Conservation (phyloP, 2,888 invertebrate species). For the Stramonita haemastoma region DNA sequence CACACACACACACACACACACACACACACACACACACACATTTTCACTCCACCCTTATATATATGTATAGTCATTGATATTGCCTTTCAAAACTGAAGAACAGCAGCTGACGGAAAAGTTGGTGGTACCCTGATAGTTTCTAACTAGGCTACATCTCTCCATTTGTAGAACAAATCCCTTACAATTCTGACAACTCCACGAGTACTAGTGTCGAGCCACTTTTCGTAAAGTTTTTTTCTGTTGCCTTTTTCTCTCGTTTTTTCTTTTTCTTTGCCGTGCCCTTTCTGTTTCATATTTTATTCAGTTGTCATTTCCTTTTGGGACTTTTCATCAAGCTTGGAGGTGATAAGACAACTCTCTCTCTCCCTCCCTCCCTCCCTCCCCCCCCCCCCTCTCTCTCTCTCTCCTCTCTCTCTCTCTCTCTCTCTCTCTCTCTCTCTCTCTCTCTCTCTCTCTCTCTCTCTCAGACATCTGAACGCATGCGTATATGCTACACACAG, state of each 20-base stretch:
- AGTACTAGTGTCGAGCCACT: neutral
- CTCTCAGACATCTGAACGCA: no score
- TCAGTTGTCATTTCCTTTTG: neutral
- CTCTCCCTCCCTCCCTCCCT: neutral
- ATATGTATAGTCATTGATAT: no score
- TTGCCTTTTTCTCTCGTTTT: neutral
- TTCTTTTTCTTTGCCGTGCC: neutral
- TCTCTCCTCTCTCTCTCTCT: neutral
- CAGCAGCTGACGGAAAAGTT: no score
- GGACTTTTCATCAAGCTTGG: neutral
- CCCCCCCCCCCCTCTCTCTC: neutral
- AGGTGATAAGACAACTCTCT: neutral
- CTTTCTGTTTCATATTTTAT: neutral
- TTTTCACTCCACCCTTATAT: neutral
- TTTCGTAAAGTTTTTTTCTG: neutral
- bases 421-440: neutral
- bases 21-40: constrained; percentile 18
- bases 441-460: neutral
- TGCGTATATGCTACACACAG: no score
- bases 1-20: neutral
- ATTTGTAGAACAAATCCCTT: no score
- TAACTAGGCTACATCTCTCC: no score
- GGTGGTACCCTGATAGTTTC: no score
- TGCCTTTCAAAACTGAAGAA: no score
- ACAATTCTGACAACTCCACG: no score